Percentiles rank a stretch among this genome's conserved stretches.
phyloP scores from a whole-genome alignment of 2,113 vertebrate species.

The Nestor notabilis region DNA sequence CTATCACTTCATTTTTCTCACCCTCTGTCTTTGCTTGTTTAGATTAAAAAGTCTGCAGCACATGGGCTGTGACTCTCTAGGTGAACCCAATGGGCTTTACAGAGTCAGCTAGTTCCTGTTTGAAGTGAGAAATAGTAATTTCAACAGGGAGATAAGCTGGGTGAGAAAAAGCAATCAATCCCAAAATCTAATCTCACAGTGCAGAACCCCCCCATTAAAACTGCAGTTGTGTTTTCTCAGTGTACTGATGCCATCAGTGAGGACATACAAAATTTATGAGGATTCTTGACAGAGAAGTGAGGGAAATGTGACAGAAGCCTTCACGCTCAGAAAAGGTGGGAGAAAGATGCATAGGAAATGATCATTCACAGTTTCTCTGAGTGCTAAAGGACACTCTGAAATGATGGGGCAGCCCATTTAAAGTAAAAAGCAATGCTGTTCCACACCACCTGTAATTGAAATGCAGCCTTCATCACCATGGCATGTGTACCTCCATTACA shows the following conservation, averaged over 20 bases:
- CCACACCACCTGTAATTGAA: not conserved
- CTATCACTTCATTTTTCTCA: not conserved
- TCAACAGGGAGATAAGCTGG: not conserved
- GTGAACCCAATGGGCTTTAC: not conserved
- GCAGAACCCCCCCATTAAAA: not conserved
- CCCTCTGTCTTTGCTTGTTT: not conserved
- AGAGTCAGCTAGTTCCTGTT: not conserved
- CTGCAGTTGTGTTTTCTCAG: not conserved
- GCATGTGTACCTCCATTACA: not conserved
- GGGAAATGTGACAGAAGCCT: not conserved
- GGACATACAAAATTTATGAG: not conserved
- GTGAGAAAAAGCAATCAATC: not conserved
- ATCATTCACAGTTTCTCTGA: not conserved
- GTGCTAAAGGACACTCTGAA: not conserved
- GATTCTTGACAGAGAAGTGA: not conserved
- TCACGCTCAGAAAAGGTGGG: not conserved
- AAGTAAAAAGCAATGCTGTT: not conserved
- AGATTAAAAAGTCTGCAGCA: not conserved
- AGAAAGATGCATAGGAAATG: not conserved
- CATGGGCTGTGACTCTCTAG: not conserved
- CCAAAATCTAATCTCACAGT: not conserved
- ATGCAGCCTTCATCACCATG: not conserved
- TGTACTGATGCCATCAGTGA: accelerated
- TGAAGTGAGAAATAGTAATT: not conserved
- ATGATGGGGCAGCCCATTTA: not conserved